Base-by-base conservation (phyloP, 2,888 invertebrate genomes). In the Xiphydria camelus region DNA sequence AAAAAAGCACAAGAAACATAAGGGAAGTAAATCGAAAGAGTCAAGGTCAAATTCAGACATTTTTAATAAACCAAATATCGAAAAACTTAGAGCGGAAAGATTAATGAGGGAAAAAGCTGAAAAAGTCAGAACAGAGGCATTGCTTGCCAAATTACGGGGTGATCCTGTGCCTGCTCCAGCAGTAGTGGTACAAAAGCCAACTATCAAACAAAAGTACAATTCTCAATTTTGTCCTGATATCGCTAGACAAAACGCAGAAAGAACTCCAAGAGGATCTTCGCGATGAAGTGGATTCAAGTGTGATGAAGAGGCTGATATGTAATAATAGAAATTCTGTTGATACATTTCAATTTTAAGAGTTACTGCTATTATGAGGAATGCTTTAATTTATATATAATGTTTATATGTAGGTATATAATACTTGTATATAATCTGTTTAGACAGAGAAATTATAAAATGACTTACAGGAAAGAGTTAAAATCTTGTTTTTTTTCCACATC, bases 191-290 rank as follows among this genome's bases (percentile, higher is more conserved):
- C 54, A 66, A 26, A 62, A 71, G 33, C 73, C 72, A 35, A 62
- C 59, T 51, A 75, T 86, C 18, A 81, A 83, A 55, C 88, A 90
- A 64, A 91, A 89, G 76, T 98, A 98, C 70, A 95, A 95, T 78
- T 94, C 94, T 2, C 96, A 97, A 74, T 98, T 94, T 75, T 97
- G 96, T 79, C 98, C 98, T 12, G 85, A 90, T 74, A 72, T 91
- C 39, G 92, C 92, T 9, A 84, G 89, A 64, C 92, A 92, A 77
- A 93, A 92, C 78, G 60, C 56, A 23, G 64, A 66, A 46, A 29
- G 2, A 29, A 7, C 29, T 4, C 29, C 29, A 29, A 29, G 9
- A 7, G 14, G 12, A 12, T 29, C n/a, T n/a, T n/a, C n/a, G n/a
- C n/a, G n/a, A n/a, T n/a, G n/a, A n/a, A n/a, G n/a, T n/a, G n/a